Conservation (phyloP, 2,888 invertebrate species). For the Metacarcinus magister region DNA sequence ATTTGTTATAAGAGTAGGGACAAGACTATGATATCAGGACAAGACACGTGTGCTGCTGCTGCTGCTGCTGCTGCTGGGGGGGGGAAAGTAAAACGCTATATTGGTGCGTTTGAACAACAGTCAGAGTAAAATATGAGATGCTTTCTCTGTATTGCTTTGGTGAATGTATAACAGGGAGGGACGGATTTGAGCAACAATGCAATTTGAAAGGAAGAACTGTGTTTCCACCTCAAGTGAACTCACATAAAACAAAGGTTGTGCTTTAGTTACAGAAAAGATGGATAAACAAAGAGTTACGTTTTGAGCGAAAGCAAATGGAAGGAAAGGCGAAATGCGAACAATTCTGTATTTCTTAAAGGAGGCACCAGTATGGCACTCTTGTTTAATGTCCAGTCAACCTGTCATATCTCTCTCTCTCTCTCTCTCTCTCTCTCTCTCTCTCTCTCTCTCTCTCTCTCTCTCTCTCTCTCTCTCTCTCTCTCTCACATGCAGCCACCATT, state of each 20-base stretch:
- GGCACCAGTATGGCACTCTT: not conserved
- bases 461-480: not conserved
- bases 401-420: constrained; percentile 32
- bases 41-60: not conserved
- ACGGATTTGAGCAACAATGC: not conserved
- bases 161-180: not conserved
- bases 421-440: constrained; percentile 57
- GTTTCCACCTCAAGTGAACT: not conserved
- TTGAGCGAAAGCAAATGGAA: not conserved
- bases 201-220: not conserved
- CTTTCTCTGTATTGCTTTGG: not conserved
- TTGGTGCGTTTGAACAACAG: not conserved
- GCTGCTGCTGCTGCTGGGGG: too few relatives aligned
- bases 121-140: not conserved
- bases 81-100: not conserved
- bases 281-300: not conserved
- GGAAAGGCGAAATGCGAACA: not conserved
- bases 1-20: not conserved
- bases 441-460: constrained; percentile 52
- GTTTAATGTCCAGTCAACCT: not conserved
- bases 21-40: not conserved
- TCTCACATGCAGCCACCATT: not conserved
- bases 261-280: not conserved
- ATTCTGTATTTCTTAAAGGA: not conserved
- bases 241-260: not conserved